Conservation (phyloP, 2,888 invertebrate species). For the Andrena flavipes region DNA sequence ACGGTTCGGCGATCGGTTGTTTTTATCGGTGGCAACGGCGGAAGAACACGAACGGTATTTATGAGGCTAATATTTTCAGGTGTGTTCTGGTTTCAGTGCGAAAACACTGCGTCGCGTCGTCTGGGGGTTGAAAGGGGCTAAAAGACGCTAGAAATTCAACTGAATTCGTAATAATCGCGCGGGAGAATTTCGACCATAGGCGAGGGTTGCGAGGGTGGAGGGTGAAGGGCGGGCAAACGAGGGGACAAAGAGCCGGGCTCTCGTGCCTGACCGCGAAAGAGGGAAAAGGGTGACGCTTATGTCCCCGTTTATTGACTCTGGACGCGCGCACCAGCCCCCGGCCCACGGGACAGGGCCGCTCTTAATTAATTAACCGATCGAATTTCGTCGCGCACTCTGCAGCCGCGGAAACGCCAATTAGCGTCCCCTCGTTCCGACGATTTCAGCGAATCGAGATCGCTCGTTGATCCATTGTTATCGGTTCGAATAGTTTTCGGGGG, state of each 20-base stretch:
- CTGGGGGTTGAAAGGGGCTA: neutral
- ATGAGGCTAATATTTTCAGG: neutral
- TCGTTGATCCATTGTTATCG: neutral
- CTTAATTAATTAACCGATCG: slow-evolving; percentile 49
- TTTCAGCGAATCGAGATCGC: slow-evolving; percentile 6
- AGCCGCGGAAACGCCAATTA: slow-evolving; percentile 37
- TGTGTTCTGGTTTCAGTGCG: neutral
- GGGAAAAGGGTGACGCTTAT: slow-evolving; percentile 12
- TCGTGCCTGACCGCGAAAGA: slow-evolving; percentile 7
- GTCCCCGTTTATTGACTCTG: slow-evolving; percentile 28
- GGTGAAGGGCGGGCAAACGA: neutral
- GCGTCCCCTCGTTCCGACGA: slow-evolving; percentile 14
- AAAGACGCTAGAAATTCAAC: neutral
- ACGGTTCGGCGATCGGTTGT: neutral
- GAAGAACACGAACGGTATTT: neutral
- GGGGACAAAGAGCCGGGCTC: neutral
- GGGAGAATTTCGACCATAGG: neutral
- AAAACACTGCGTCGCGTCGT: neutral
- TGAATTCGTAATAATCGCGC: slow-evolving; percentile 4
- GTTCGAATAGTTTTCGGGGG: neutral
- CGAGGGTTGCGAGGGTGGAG: neutral
- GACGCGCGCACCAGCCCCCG: neutral
- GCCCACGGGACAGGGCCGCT: neutral
- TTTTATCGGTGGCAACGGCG: neutral
- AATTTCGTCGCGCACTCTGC: slow-evolving; percentile 23